Percentiles rank a stretch among this genome's conserved stretches.
Evolutionary conservation across 1,140 invertebrate species (phyloP).

Genomic region (Zaprionus gabonicus): DNA sequence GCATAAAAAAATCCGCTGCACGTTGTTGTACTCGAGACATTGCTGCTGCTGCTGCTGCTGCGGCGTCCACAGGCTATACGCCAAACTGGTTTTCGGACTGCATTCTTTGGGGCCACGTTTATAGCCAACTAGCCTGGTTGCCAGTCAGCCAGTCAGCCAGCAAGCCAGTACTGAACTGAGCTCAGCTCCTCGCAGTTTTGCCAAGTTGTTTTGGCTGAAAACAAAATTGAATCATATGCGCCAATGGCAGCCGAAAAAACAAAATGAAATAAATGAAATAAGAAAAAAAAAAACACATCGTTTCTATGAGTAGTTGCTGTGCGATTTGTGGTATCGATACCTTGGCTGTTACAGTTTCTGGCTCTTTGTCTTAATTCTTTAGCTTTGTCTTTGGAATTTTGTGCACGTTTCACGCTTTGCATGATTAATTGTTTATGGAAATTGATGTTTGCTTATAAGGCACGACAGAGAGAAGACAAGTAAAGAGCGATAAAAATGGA

Average conservation of each 20-base stretch:
- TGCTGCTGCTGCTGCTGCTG: slow-evolving; percentile 25
- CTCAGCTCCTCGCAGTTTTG: slow-evolving; percentile 33
- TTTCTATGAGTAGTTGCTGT: slow-evolving; percentile 38
- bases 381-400: slow-evolving; percentile 53
- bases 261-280: slow-evolving; percentile 10
- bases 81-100: slow-evolving; percentile 81
- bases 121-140: slow-evolving; percentile 59
- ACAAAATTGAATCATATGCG: slow-evolving; percentile 80
- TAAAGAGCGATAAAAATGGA: not conserved
- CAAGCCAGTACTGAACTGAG: slow-evolving; percentile 19
- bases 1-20: slow-evolving; percentile 30
- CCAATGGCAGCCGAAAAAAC: slow-evolving; percentile 36
- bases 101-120: slow-evolving; percentile 82
- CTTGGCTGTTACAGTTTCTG: slow-evolving; percentile 21
- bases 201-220: slow-evolving; percentile 60
- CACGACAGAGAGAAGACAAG: not conserved
- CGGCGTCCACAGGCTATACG: slow-evolving; percentile 71
- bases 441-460: slow-evolving; percentile 71
- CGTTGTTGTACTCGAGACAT: slow-evolving; percentile 52
- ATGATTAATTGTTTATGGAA: slow-evolving; percentile 83
- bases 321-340: slow-evolving; percentile 17
- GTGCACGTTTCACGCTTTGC: slow-evolving; percentile 75
- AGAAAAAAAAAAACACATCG: not conserved
- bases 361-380: slow-evolving; percentile 7
- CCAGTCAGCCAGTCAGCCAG: slow-evolving; percentile 18